A percentile compares a stretch with the other conserved stretches of the same genome.
These are phyloP conservation scores for Apostichopus japonicus DNA, from an alignment of 35 echinoderm and acorn worm genomes.

Conservation along the genomic window DNA sequence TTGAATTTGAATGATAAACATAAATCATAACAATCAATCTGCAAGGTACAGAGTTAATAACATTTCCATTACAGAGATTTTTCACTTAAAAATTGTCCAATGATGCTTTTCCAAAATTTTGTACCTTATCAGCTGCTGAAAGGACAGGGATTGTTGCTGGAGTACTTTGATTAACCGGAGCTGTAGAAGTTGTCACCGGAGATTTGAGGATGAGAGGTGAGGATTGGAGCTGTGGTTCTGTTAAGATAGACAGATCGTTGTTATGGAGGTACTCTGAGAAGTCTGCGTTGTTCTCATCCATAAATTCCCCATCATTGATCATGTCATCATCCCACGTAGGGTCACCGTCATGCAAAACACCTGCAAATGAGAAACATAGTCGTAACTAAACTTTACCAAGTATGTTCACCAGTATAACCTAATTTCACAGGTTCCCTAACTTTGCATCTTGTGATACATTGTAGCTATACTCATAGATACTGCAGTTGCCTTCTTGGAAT, in stretches of 20 bases:
- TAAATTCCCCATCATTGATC: not conserved
- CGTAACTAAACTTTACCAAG: no score
- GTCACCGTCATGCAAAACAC: not conserved
- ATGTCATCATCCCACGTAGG: not conserved
- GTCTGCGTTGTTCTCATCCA: not conserved
- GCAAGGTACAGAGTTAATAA: no score
- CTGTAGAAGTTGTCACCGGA: not conserved
- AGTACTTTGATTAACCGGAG: not conserved
- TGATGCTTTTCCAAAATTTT: not conserved
- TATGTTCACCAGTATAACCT: no score
- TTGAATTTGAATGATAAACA: no score
- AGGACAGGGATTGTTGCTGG: not conserved
- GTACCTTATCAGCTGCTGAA: not conserved
- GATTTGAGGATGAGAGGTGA: not conserved
- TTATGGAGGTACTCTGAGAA: not conserved
- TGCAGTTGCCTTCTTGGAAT: no score
- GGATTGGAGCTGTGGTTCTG: not conserved
- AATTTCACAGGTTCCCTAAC: no score
- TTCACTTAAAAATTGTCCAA: no score
- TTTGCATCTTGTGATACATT: no score
- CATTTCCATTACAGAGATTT: no score
- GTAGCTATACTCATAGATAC: no score
- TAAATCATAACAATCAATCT: no score
- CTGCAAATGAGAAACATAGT: not conserved
- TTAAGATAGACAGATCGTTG: not conserved